phyloP scores from a whole-genome alignment of 2,797 vertebrate genomes.

The Phyllotis vaccarum region DNA sequence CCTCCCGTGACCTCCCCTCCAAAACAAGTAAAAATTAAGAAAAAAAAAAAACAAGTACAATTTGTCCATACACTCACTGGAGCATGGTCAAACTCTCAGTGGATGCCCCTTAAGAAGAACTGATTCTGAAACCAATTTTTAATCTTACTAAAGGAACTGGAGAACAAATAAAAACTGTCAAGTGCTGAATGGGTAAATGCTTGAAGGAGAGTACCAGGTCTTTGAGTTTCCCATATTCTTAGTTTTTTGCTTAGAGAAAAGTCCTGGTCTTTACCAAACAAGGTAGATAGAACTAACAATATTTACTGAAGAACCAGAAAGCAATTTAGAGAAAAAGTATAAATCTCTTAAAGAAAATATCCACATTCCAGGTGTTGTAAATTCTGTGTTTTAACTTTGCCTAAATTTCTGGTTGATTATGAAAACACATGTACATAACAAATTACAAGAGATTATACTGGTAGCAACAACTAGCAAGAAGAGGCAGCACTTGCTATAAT shows the following conservation, averaged over 20 bases:
- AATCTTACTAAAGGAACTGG: not conserved
- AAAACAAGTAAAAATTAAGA: not conserved
- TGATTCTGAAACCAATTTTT: not conserved
- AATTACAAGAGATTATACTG: constrained; percentile 31
- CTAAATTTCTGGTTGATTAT: constrained; percentile 45
- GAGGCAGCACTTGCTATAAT: not conserved
- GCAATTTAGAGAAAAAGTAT: not conserved
- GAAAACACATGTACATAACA: constrained; percentile 27
- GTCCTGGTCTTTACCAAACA: not conserved
- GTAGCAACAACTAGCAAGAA: not conserved
- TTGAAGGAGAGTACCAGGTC: constrained; percentile 12
- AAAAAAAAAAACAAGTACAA: not conserved
- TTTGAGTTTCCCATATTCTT: constrained; percentile 60
- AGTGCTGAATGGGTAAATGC: not conserved
- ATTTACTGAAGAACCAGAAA: constrained; percentile 30
- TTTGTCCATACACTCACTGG: not conserved
- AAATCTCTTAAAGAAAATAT: constrained; percentile 46
- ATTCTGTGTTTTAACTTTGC: constrained; percentile 58
- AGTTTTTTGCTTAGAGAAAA: constrained; percentile 40
- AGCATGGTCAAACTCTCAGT: not conserved
- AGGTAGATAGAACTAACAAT: not conserved
- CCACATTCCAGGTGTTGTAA: constrained; percentile 41
- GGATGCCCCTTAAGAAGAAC: not conserved
- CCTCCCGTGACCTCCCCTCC: not conserved
- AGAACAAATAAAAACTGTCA: constrained; percentile 47